Conservation (phyloP, 2,888 invertebrate species). For the Pachycephus smyrnensis region DNA sequence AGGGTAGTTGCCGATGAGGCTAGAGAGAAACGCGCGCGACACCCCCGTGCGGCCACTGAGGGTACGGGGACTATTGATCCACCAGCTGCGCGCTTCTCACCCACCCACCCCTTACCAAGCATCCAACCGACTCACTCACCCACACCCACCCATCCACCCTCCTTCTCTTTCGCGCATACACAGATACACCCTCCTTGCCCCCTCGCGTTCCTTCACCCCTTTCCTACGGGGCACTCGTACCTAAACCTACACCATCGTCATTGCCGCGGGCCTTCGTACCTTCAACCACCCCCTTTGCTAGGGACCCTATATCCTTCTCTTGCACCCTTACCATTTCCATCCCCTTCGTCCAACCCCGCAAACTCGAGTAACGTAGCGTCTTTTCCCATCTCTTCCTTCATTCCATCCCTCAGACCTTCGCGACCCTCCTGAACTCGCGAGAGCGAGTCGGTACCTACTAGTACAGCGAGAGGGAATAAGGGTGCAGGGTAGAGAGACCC, state of each 20-base stretch:
- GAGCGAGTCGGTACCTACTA: too few species aligned
- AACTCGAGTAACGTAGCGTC: slow-evolving; percentile 8
- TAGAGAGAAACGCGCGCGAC: slow-evolving; percentile 37
- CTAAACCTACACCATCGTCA: background rate
- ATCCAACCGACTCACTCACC: slow-evolving; percentile 25
- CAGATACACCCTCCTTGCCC: slow-evolving; percentile 10
- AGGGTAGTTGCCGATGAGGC: slow-evolving; percentile 14
- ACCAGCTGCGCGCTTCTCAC: slow-evolving; percentile 60
- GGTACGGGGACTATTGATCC: slow-evolving; percentile 63
- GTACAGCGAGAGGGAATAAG: too few species aligned
- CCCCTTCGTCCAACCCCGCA: background rate
- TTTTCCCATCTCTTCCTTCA: slow-evolving; percentile 8
- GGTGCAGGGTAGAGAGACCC: too few species aligned
- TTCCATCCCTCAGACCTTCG: background rate
- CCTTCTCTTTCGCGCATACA: background rate
- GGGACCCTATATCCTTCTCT: slow-evolving; percentile 1
- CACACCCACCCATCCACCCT: slow-evolving; percentile 15
- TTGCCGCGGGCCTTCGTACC: background rate
- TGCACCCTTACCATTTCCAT: slow-evolving; percentile 27
- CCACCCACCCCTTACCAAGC: slow-evolving; percentile 21
- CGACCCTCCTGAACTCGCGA: too few species aligned
- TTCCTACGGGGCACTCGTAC: background rate
- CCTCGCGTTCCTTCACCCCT: slow-evolving; percentile 7
- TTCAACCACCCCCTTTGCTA: background rate
- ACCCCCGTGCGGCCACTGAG: slow-evolving; percentile 40